Conservation (phyloP, 2,113 vertebrate species). For the Poeciliopsis prolifica region DNA sequence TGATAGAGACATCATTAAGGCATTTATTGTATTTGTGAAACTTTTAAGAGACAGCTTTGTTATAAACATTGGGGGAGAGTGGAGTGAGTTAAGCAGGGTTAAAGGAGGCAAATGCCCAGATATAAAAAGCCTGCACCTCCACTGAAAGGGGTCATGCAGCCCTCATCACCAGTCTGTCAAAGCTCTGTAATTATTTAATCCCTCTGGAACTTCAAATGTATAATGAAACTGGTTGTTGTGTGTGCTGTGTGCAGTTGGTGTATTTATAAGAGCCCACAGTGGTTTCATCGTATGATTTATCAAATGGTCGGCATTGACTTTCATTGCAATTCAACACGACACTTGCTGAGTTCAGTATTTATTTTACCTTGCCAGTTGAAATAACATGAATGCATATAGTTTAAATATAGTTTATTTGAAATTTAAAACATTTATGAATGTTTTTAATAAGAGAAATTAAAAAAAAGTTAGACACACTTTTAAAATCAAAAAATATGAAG, state of each 20-base stretch:
- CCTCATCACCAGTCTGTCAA: slow-evolving; percentile 57
- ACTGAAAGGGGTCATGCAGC: slow-evolving; percentile 43
- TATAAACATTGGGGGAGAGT: slow-evolving; percentile 32
- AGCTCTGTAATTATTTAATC: slow-evolving; percentile 75
- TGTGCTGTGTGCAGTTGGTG: slow-evolving; percentile 14
- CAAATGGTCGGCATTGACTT: slow-evolving; percentile 9
- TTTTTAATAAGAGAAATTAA: background rate
- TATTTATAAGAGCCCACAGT: slow-evolving; percentile 30
- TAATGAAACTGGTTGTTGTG: slow-evolving; percentile 58
- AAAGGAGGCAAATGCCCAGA: slow-evolving; percentile 53
- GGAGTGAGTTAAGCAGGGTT: slow-evolving; percentile 45
- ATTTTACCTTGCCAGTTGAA: background rate
- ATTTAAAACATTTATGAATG: background rate
- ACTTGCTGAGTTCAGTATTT: slow-evolving; percentile 39
- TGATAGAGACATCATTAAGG: background rate
- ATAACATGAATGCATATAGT: background rate
- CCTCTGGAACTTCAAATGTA: slow-evolving; percentile 64
- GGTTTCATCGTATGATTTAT: slow-evolving; percentile 42
- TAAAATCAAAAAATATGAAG: background rate
- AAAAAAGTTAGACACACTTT: background rate
- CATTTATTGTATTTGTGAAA: background rate
- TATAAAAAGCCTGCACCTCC: slow-evolving; percentile 69
- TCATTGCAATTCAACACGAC: slow-evolving; percentile 7
- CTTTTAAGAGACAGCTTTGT: background rate
- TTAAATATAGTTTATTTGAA: background rate